phyloP scores from a whole-genome alignment of 2,113 vertebrate species.

The Hippocampus zosterae region DNA sequence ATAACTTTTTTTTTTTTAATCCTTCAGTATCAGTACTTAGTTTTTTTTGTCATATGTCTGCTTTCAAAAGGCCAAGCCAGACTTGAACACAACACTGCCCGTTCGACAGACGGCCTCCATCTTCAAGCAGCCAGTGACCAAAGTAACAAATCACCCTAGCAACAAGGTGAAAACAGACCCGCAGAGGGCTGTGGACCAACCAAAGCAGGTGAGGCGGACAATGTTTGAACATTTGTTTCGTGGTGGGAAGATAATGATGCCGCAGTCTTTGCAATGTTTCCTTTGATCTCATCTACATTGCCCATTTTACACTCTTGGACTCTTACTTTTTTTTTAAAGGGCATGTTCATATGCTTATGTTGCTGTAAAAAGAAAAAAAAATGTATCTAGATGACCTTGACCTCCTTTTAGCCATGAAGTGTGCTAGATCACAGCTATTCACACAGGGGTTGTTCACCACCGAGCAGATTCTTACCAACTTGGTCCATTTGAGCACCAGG shows the following conservation, averaged over 20 bases:
- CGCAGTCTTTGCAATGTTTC: too few relatives aligned
- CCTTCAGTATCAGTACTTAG: neutral
- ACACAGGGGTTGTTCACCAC: too few relatives aligned
- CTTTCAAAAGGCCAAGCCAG: slow-evolving; percentile 76
- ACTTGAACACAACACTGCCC: slow-evolving; percentile 91
- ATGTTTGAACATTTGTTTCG: neutral
- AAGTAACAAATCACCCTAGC: slow-evolving; percentile 96
- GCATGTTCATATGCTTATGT: too few relatives aligned
- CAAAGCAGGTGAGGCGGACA: slow-evolving; percentile 56
- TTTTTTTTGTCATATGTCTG: slow-evolving; percentile 15
- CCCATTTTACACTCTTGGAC: too few relatives aligned
- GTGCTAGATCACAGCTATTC: too few relatives aligned
- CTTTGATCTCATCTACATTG: too few relatives aligned
- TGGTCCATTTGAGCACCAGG: too few relatives aligned
- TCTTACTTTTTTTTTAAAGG: too few relatives aligned
- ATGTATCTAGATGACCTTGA: too few relatives aligned
- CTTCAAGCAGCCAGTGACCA: slow-evolving; percentile 96
- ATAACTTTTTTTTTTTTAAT: neutral
- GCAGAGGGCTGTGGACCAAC: slow-evolving; percentile 92
- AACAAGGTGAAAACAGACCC: slow-evolving; percentile 96
- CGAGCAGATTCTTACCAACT: too few relatives aligned
- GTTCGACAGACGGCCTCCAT: slow-evolving; percentile 95
- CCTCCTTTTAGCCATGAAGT: too few relatives aligned
- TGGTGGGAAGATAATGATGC: neutral
- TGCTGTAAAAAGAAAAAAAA: too few relatives aligned